Percentiles rank a stretch among this genome's conserved stretches.
Conservation (phyloP, 2,888 invertebrate genomes). For the Thecocarcelia acutangulata region DNA sequence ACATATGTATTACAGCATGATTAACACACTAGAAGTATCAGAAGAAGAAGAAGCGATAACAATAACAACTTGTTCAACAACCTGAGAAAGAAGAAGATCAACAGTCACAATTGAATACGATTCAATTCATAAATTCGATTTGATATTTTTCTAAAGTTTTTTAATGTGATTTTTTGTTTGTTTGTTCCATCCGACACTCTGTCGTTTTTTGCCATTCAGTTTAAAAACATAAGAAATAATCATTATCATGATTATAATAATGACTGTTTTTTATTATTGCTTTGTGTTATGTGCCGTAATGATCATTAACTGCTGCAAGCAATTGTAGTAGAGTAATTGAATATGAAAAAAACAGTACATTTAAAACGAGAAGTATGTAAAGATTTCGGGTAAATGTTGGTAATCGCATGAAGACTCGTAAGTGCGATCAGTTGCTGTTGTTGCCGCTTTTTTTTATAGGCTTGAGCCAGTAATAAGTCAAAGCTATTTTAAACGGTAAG, state of each 20-base stretch:
- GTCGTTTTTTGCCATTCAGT: slow-evolving; percentile 1
- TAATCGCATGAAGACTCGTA: slow-evolving; percentile 12
- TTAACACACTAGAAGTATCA: neutral
- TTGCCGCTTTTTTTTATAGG: slow-evolving; percentile 28
- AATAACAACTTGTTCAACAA: neutral
- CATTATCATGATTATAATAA: slow-evolving; percentile 19
- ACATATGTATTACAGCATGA: neutral
- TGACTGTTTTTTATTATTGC: neutral
- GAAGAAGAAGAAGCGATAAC: neutral
- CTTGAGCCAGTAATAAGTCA: slow-evolving; percentile 19
- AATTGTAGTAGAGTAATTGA: slow-evolving; percentile 25
- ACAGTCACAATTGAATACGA: slow-evolving; percentile 35
- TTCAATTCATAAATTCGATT: slow-evolving; percentile 62
- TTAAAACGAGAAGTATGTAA: neutral
- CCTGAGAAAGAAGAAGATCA: neutral
- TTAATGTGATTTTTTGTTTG: neutral
- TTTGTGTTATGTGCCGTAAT: slow-evolving; percentile 26
- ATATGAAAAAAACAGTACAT: neutral
- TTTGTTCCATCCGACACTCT: neutral
- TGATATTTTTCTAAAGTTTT: slow-evolving; percentile 32
- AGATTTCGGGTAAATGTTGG: slow-evolving; percentile 10
- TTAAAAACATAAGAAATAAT: slow-evolving; percentile 13
- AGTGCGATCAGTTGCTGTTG: slow-evolving; percentile 12
- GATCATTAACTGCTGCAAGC: slow-evolving; percentile 54
- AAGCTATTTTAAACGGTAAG: slow-evolving; percentile 43